Conservation (phyloP, 92 coral and sea anemone species). For the Actinernus sp. region DNA sequence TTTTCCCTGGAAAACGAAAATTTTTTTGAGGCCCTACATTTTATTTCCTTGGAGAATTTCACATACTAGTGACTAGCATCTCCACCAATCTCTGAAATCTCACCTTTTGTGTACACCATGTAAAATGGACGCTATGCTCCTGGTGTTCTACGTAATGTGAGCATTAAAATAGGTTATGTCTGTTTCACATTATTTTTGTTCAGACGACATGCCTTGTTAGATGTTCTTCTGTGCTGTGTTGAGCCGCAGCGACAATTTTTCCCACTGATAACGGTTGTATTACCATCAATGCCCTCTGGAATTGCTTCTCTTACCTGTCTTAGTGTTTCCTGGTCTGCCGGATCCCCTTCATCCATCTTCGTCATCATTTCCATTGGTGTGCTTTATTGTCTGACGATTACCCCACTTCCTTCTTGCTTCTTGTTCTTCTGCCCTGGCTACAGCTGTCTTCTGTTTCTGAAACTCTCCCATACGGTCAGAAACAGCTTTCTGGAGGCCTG, state of each 20-base stretch:
- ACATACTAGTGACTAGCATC: too few species aligned
- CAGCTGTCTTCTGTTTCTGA: constrained; percentile 10
- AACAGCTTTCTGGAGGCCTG: constrained; percentile 12
- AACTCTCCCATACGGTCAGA: constrained; percentile 3
- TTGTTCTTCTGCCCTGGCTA: constrained; percentile 48
- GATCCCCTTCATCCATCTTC: not conserved
- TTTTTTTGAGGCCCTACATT: too few species aligned
- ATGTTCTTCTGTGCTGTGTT: not conserved
- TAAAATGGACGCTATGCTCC: too few species aligned
- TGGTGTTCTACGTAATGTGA: too few species aligned
- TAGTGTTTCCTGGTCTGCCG: not conserved
- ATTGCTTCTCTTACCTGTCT: not conserved
- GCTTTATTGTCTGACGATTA: constrained; percentile 23
- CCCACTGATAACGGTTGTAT: too few species aligned
- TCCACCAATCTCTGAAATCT: too few species aligned
- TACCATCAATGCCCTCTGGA: not conserved
- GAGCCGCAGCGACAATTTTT: constrained; percentile 16
- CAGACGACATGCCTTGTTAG: constrained; percentile 6
- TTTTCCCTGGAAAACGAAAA: too few species aligned
- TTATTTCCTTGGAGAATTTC: too few species aligned
- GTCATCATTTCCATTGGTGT: constrained; percentile 35
- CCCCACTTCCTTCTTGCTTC: constrained; percentile 40
- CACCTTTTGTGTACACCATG: too few species aligned
- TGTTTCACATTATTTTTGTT: too few species aligned
- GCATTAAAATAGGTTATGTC: too few species aligned